phyloP scores from a whole-genome alignment of 1,140 invertebrate genomes.

The Drosophila obscura region DNA sequence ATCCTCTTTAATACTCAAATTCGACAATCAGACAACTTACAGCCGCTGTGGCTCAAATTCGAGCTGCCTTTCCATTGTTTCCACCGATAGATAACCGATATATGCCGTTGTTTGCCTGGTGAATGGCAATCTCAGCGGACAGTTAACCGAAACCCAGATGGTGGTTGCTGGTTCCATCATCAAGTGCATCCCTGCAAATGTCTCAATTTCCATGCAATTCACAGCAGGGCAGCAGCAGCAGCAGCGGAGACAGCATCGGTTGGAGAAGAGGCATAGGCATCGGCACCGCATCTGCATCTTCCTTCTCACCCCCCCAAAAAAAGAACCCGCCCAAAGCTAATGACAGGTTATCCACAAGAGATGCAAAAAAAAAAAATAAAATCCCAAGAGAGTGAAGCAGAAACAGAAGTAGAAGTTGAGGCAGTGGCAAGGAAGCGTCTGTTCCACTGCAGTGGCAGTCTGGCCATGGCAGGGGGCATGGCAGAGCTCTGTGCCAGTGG shows the following conservation, averaged over 20 bases:
- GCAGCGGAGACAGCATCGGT: conserved; percentile 31
- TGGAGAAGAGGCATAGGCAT: not conserved
- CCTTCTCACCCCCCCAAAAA: conserved; percentile 24
- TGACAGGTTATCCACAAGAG: conserved; percentile 76
- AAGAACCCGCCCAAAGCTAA: conserved; percentile 53
- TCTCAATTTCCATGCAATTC: conserved; percentile 68
- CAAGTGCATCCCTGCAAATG: conserved; percentile 66
- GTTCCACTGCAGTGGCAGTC: no score
- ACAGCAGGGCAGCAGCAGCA: conserved; percentile 23
- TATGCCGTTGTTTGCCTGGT: conserved; percentile 22
- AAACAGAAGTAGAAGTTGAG: not conserved
- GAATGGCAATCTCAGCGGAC: not conserved
- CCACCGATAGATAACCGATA: conserved; percentile 1
- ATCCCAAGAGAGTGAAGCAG: not conserved
- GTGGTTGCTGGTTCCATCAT: conserved; percentile 11
- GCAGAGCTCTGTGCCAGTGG: conserved; percentile 28
- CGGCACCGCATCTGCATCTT: conserved; percentile 35
- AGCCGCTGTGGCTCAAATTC: not conserved
- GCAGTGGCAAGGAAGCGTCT: no score
- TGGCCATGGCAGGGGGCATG: no score
- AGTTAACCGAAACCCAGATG: conserved; percentile 1
- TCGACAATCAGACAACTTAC: conserved; percentile 4
- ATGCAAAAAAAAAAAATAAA: conserved; percentile 50
- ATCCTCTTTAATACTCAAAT: not conserved
- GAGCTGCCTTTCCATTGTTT: conserved; percentile 7